These are phyloP conservation scores for Oncorhynchus kisutch DNA, from an alignment of 2,113 vertebrate genomes.

Conservation along the genomic window DNA sequence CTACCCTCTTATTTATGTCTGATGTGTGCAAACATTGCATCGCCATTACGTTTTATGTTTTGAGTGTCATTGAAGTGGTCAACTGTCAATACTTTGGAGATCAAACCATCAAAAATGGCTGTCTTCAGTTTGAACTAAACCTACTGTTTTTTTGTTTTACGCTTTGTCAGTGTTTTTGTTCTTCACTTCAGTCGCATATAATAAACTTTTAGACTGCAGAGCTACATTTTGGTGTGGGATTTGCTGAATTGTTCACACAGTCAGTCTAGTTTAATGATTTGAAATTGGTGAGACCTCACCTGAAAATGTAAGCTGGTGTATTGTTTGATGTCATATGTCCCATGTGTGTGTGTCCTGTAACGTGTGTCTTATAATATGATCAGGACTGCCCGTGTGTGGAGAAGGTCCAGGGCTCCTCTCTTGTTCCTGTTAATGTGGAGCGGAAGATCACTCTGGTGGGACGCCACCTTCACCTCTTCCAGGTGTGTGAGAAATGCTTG, in stretches of 20 bases:
- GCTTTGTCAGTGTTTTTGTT: neutral
- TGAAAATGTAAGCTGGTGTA: neutral
- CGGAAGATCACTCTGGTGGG: conserved; percentile 85
- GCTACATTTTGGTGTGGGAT: neutral
- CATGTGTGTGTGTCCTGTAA: conserved; percentile 2
- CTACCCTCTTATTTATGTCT: neutral
- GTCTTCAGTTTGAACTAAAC: neutral
- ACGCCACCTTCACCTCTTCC: conserved; percentile 85
- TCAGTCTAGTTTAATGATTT: neutral
- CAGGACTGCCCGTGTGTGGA: conserved; percentile 89
- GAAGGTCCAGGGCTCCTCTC: conserved; percentile 77
- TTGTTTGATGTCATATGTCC: neutral
- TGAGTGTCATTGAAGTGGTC: neutral
- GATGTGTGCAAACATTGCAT: neutral
- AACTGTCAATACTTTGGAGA: neutral
- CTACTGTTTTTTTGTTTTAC: neutral
- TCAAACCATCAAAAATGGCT: neutral
- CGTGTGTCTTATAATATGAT: conserved; percentile 20
- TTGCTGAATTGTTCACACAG: neutral
- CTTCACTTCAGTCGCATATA: neutral
- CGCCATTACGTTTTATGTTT: neutral
- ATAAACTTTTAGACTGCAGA: neutral
- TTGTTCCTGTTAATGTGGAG: conserved; percentile 85
- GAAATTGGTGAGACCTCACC: too few relatives aligned
- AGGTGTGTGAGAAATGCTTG: conserved; percentile 69